Conservation (phyloP, 2,113 vertebrate species). For the Arvicanthis niloticus region DNA sequence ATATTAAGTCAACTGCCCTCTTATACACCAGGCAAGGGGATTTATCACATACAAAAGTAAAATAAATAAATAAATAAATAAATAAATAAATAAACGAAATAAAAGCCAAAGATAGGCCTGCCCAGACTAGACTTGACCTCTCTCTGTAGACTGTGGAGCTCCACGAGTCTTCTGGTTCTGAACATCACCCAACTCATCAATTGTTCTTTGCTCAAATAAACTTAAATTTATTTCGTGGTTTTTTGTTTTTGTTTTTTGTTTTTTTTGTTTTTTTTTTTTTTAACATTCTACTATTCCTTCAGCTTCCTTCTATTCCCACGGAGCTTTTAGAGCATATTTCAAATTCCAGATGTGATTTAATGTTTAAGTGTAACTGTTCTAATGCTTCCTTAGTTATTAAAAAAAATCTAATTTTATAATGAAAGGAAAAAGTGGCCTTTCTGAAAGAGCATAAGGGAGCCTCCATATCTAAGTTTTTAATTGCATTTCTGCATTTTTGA, state of each 20-base stretch:
- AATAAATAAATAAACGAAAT: background rate
- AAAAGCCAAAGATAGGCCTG: background rate
- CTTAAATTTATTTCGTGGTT: background rate
- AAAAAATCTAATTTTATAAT: background rate
- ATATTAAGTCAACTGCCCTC: background rate
- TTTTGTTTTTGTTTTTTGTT: no score
- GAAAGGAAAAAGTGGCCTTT: background rate
- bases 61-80: background rate
- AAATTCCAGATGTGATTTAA: slow-evolving; percentile 9
- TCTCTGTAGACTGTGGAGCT: background rate
- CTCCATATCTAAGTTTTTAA: background rate
- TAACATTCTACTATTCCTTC: background rate
- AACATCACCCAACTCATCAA: background rate
- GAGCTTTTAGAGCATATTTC: background rate
- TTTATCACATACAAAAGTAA: background rate
- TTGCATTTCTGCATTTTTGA: background rate
- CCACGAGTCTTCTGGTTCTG: background rate
- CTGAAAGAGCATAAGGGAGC: background rate
- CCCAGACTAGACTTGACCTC: background rate
- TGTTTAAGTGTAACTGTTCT: background rate
- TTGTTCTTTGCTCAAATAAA: background rate
- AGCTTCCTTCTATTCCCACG: background rate
- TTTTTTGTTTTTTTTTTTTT: background rate
- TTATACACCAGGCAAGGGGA: background rate
- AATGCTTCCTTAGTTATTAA: background rate